These are phyloP conservation scores for Semotilus atromaculatus DNA, from an alignment of 2,797 vertebrate genomes.

Conservation along the genomic window DNA sequence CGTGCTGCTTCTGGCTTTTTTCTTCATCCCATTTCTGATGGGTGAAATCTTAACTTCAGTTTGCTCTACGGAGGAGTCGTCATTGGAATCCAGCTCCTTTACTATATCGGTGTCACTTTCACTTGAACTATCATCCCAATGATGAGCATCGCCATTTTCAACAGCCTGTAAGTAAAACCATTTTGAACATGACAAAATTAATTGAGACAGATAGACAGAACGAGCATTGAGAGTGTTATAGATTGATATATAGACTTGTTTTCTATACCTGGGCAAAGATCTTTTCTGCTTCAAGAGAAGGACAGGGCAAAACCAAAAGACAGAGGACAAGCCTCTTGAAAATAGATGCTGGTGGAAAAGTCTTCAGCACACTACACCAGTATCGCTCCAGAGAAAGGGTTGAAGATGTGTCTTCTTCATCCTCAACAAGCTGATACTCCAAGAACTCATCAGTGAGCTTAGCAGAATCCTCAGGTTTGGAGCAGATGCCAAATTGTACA, in stretches of 20 bases:
- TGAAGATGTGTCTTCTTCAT: conserved; percentile 39
- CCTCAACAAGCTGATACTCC: conserved; percentile 67
- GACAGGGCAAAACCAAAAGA: conserved; percentile 75
- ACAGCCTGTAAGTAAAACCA: conserved; percentile 65
- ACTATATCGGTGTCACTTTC: conserved; percentile 62
- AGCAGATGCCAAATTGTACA: conserved; percentile 68
- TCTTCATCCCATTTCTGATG: conserved; percentile 38
- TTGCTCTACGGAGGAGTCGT: conserved; percentile 48
- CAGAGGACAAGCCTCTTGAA: conserved; percentile 77
- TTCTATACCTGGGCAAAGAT: conserved; percentile 73
- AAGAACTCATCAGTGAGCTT: conserved; percentile 73
- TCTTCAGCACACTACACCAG: conserved; percentile 70
- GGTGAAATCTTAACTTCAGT: conserved; percentile 26
- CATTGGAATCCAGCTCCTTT: conserved; percentile 53
- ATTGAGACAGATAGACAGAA: neutral
- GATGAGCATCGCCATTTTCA: conserved; percentile 48
- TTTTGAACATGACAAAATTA: neutral
- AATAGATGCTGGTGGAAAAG: conserved; percentile 58
- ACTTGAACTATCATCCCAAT: conserved; percentile 50
- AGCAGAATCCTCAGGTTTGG: conserved; percentile 58
- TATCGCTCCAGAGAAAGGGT: conserved; percentile 66
- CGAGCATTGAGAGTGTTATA: neutral
- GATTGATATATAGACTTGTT: neutral
- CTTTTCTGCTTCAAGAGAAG: conserved; percentile 68
- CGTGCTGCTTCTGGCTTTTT: conserved; percentile 9